These are phyloP conservation scores for Upupa epops DNA, from an alignment of 2,113 vertebrate species.

Conservation along the genomic window DNA sequence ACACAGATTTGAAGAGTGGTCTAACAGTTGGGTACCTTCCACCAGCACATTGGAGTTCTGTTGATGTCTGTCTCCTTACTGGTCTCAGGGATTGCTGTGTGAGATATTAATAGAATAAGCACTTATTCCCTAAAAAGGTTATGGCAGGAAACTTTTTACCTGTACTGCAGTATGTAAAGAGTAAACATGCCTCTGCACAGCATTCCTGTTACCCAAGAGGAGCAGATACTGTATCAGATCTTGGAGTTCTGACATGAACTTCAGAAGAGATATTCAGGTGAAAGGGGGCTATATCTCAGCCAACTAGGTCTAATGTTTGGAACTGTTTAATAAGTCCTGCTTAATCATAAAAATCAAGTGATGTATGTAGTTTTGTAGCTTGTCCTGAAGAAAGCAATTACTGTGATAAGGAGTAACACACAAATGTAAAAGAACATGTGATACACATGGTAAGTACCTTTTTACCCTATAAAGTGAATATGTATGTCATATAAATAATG, in stretches of 20 bases:
- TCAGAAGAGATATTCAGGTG: neutral
- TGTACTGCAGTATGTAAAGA: neutral
- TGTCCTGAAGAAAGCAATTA: neutral
- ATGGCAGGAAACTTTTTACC: neutral
- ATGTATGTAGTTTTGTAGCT: constrained; percentile 1
- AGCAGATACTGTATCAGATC: neutral
- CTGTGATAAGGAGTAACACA: neutral
- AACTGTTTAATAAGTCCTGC: neutral
- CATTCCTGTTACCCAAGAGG: neutral
- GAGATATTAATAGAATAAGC: neutral
- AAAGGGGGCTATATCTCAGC: neutral
- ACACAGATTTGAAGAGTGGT: neutral
- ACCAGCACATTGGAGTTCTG: neutral
- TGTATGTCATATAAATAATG: neutral
- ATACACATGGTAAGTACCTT: neutral
- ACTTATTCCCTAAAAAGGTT: neutral
- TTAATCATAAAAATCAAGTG: constrained; percentile 17
- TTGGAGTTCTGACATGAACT: neutral
- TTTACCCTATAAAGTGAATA: constrained; percentile 14
- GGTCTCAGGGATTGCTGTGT: neutral
- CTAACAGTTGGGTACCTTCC: neutral
- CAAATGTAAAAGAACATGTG: neutral
- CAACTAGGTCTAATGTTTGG: neutral
- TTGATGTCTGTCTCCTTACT: neutral
- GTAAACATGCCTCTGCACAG: neutral